Conservation (phyloP, 2,113 vertebrate genomes). For the Cyprinodon tularosa region DNA sequence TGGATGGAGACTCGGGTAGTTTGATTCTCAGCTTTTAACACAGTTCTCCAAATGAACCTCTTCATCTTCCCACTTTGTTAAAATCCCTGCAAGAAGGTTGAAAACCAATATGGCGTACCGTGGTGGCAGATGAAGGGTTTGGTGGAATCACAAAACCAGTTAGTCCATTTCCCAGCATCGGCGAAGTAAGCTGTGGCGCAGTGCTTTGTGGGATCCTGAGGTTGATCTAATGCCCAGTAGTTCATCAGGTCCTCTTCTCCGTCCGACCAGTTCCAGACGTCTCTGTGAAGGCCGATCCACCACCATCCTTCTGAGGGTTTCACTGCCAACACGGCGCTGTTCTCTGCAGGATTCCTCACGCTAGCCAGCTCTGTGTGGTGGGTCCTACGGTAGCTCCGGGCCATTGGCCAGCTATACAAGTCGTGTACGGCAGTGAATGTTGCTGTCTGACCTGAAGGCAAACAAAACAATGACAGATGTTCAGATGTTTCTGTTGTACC, state of each 20-base stretch:
- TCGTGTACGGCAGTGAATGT: not conserved
- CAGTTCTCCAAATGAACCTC: not conserved
- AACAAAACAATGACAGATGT: not conserved
- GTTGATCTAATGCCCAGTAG: not conserved
- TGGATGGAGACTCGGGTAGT: not conserved
- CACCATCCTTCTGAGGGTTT: not conserved
- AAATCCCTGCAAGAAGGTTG: not conserved
- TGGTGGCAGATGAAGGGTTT: not conserved
- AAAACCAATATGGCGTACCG: not conserved
- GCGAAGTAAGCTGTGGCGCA: not conserved
- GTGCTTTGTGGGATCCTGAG: not conserved
- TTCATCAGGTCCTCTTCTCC: not conserved
- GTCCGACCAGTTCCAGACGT: not conserved
- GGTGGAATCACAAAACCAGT: not conserved
- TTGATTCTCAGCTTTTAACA: too few species aligned
- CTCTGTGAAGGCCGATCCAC: conserved; percentile 7
- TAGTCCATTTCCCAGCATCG: not conserved
- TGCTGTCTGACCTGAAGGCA: not conserved
- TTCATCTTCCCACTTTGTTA: not conserved
- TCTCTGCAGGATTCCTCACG: not conserved
- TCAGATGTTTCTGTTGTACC: too few species aligned
- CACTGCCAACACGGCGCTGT: not conserved
- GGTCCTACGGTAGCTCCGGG: not conserved
- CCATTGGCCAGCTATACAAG: not conserved
- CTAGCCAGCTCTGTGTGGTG: conserved; percentile 1